These are phyloP conservation scores for Drosophila cardini DNA, from an alignment of 1,140 invertebrate genomes.

Conservation along the genomic window DNA sequence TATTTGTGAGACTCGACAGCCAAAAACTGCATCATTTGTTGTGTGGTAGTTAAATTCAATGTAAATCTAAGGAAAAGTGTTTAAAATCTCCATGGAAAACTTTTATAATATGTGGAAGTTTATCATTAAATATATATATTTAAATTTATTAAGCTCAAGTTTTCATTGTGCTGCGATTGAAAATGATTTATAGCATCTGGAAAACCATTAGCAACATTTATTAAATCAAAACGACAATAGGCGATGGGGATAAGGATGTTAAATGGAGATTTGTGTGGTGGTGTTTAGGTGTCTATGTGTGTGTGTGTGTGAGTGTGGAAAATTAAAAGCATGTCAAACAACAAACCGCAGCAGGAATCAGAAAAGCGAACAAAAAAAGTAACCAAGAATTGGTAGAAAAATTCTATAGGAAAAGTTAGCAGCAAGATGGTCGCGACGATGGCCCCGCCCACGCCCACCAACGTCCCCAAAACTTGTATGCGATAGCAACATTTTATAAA, in stretches of 20 bases:
- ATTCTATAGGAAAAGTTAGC: conserved; percentile 34
- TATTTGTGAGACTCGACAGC: conserved; percentile 8
- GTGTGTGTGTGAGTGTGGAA: conserved; percentile 26
- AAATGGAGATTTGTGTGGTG: conserved; percentile 6
- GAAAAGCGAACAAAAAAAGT: conserved; percentile 17
- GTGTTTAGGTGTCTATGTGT: too few relatives aligned
- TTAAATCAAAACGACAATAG: conserved; percentile 41
- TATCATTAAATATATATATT: neutral
- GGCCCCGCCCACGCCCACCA: conserved; percentile 62
- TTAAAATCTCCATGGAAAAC: neutral
- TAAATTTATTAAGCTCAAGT: conserved; percentile 22
- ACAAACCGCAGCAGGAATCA: conserved; percentile 49
- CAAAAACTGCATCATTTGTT: conserved; percentile 16
- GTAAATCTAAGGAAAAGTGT: too few relatives aligned
- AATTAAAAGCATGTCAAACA: conserved; percentile 74
- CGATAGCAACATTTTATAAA: conserved; percentile 77
- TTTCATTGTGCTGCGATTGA: conserved; percentile 33
- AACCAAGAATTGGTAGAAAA: conserved; percentile 39
- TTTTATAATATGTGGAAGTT: neutral
- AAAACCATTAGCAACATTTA: conserved; percentile 56
- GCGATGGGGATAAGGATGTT: conserved; percentile 1
- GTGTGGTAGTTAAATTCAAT: conserved; percentile 12
- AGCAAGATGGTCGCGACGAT: conserved; percentile 56
- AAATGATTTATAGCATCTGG: conserved; percentile 57
- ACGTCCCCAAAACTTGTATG: conserved; percentile 55